Base-by-base conservation (phyloP, 2,113 vertebrate genomes). In the Picathartes gymnocephalus region DNA sequence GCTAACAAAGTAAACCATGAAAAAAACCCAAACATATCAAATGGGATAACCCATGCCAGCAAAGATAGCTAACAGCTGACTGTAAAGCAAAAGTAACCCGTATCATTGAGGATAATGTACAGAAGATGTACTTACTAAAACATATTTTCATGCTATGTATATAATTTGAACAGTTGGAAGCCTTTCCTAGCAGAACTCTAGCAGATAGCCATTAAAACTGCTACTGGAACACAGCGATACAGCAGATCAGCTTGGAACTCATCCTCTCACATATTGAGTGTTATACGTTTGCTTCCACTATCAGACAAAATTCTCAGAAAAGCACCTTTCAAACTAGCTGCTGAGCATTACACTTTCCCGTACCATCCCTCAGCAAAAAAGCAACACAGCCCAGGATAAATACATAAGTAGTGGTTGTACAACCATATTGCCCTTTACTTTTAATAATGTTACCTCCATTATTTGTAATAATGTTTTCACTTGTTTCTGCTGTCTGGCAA, bases 371-470 rank as follows among this genome's bases (percentile, higher is more conserved):
- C 37, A 94, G 81, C 66, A 94, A 87, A 85, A 90, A 65, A 81
- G 28, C 42, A 90, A 9, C 57, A 66, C 40, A 72, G 28, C 54
- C 76, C 82, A 21, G n/a, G 47, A 76, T 72, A 92, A 96, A 88
- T 76, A 44, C n/a, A 3, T 86, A 92, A 95, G 27, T 80, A 88
- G 65, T 39, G 47, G 61, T 57, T 91, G 58, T 91, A 96, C 74
- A 82, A 82, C 72, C 44, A 64, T 45, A 92, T 90, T 95, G 81
- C 40, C 93, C 81, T 93, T 93, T 95, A 93, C 58, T 90, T 95
- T 95, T 96, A 96, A 97, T 92, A 90, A 82, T 61, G 45, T 57
- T 87, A 65, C 73, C 78, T 91, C 66, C 78, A 92, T 86, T 97
- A 94, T 79, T 87, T 91, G 50, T 76, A 93, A 93, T 92, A 84